A percentile compares a stretch with the other conserved stretches of the same genome.
phyloP scores from a whole-genome alignment of 2,797 vertebrate genomes.

The Lagorchestes hirsutus region DNA sequence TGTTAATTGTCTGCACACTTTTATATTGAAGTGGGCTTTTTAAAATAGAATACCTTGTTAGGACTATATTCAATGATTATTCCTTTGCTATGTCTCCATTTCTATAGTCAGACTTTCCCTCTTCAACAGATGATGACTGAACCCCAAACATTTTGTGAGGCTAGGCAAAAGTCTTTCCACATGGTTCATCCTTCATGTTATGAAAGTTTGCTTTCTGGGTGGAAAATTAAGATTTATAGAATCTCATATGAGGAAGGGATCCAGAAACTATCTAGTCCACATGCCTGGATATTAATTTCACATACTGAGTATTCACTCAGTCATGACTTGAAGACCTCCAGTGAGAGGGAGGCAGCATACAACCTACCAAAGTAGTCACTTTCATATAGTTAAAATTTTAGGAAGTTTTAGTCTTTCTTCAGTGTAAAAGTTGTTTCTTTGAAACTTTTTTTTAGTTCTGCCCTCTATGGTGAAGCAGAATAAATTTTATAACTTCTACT shows the following conservation, averaged over 20 bases:
- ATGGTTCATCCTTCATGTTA: background rate
- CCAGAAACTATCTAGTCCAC: background rate
- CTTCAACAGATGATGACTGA: background rate
- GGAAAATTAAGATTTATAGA: background rate
- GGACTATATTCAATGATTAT: slow-evolving; percentile 9
- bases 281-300: background rate
- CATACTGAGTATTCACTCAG: background rate
- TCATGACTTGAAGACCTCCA: background rate
- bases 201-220: background rate
- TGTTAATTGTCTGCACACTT: slow-evolving; percentile 23
- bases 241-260: background rate
- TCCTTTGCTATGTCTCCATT: background rate
- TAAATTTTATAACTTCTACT: background rate
- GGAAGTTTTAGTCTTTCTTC: background rate
- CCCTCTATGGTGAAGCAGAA: background rate
- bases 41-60: slow-evolving; percentile 25
- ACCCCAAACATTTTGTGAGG: slow-evolving; percentile 8
- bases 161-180: background rate
- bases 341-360: background rate
- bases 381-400: background rate
- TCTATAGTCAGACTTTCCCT: background rate
- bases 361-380: background rate
- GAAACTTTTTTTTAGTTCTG: background rate
- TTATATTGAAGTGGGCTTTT: slow-evolving; percentile 7
- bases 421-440: background rate